These are phyloP conservation scores for Hyposoter didymator DNA, from an alignment of 2,888 invertebrate species.

Conservation along the genomic window DNA sequence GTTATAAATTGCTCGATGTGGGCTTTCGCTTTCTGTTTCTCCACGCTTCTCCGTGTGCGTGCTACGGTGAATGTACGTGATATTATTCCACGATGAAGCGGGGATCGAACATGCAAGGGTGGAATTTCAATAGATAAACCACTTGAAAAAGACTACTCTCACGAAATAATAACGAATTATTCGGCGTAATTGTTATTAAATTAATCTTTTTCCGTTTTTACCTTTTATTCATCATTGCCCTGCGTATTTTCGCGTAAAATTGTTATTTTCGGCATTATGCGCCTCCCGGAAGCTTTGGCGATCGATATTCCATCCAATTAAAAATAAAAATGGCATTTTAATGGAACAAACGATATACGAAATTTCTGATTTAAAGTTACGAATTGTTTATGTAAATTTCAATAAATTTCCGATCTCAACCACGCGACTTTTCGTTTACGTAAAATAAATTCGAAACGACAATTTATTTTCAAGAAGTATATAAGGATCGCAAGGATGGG, in stretches of 20 bases:
- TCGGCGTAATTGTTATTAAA: background rate
- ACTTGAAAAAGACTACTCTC: background rate
- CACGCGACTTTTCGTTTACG: too few relatives aligned
- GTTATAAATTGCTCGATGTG: constrained; percentile 8
- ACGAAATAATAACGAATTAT: background rate
- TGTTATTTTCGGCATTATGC: background rate
- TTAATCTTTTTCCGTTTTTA: background rate
- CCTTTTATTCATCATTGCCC: background rate
- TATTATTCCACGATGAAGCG: constrained; percentile 3
- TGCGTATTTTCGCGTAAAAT: background rate
- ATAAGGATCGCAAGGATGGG: background rate
- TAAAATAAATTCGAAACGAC: too few relatives aligned
- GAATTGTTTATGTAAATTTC: too few relatives aligned
- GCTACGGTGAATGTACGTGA: constrained; percentile 6
- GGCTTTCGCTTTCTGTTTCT: background rate
- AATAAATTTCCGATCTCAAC: too few relatives aligned
- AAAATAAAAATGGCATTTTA: too few relatives aligned
- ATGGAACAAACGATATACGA: too few relatives aligned
- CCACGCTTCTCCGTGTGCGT: background rate
- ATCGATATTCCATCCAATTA: too few relatives aligned
- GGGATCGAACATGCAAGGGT: background rate
- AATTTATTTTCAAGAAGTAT: background rate
- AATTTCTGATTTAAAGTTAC: too few relatives aligned
- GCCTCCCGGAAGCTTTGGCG: too few relatives aligned
- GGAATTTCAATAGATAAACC: background rate